Evolutionary conservation across 2,797 vertebrate genomes (phyloP).

Genomic region (Steatocranus sp.): DNA sequence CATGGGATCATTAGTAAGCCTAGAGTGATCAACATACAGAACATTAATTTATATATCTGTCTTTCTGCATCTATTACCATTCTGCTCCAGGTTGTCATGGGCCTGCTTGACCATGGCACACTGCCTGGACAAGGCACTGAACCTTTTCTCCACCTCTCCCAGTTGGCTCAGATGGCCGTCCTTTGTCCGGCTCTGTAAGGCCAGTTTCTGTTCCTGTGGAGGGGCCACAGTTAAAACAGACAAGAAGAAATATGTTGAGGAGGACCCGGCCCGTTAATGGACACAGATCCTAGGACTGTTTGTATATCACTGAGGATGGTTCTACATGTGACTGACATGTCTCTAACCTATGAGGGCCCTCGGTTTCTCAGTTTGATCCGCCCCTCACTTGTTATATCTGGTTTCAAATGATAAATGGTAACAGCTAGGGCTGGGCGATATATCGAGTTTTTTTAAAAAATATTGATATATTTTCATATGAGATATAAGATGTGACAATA

Average conservation of each 20-base stretch:
- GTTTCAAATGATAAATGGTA: neutral
- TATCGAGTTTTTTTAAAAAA: too few species aligned
- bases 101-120: constrained; percentile 80
- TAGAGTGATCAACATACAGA: neutral
- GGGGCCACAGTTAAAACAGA: neutral
- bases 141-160: constrained; percentile 85
- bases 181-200: constrained; percentile 81
- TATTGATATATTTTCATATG: too few species aligned
- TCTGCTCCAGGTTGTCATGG: constrained; percentile 83
- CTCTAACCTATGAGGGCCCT: neutral
- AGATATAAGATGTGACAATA: too few species aligned
- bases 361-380: neutral
- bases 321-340: neutral
- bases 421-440: too few species aligned
- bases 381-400: neutral
- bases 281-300: accelerated
- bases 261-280: neutral
- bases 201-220: constrained; percentile 85
- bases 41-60: neutral
- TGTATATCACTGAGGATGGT: neutral
- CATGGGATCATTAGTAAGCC: neutral
- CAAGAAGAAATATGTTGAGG: neutral
- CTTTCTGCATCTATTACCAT: constrained; percentile 71
- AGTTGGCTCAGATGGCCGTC: constrained; percentile 87
- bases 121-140: constrained; percentile 68